A percentile compares a stretch with the other conserved stretches of the same genome.
phyloP scores from a whole-genome alignment of 2,797 vertebrate genomes.

The Furcifer pardalis region DNA sequence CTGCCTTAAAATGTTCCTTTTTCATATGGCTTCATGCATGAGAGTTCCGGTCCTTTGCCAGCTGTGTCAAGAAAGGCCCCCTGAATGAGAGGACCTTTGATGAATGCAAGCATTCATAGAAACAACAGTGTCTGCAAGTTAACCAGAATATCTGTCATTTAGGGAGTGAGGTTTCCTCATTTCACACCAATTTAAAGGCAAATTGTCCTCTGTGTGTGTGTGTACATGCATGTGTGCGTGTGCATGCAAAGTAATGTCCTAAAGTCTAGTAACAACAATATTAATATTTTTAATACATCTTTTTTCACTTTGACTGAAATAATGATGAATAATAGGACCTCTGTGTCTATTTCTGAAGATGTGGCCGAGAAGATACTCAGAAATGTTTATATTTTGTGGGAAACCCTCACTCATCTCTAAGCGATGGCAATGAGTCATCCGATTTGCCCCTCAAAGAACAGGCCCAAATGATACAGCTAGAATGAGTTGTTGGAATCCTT shows the following conservation, averaged over 20 bases:
- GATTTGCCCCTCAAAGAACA: constrained; percentile 58
- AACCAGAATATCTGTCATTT: constrained; percentile 55
- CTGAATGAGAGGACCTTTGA: constrained; percentile 58
- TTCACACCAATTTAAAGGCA: constrained; percentile 52
- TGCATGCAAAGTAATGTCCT: background rate
- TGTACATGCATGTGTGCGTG: no score
- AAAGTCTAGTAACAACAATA: constrained; percentile 25
- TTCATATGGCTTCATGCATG: constrained; percentile 59
- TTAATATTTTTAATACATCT: constrained; percentile 44
- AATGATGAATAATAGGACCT: constrained; percentile 57
- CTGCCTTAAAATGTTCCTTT: constrained; percentile 63
- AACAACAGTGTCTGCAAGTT: background rate
- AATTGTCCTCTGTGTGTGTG: background rate
- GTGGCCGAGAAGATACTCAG: constrained; percentile 41
- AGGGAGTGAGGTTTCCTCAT: constrained; percentile 41
- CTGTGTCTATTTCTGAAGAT: constrained; percentile 54
- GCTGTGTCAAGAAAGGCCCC: constrained; percentile 63
- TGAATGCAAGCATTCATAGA: constrained; percentile 64
- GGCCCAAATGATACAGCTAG: constrained; percentile 15
- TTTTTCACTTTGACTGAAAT: constrained; percentile 53
- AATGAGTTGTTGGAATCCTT: constrained; percentile 20
- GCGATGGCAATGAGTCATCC: constrained; percentile 62
- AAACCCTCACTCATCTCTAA: constrained; percentile 32
- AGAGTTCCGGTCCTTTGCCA: constrained; percentile 60
- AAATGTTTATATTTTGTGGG: constrained; percentile 63